These are phyloP conservation scores for Drosophila ochracea DNA, from an alignment of 2,888 invertebrate genomes.

Conservation along the genomic window DNA sequence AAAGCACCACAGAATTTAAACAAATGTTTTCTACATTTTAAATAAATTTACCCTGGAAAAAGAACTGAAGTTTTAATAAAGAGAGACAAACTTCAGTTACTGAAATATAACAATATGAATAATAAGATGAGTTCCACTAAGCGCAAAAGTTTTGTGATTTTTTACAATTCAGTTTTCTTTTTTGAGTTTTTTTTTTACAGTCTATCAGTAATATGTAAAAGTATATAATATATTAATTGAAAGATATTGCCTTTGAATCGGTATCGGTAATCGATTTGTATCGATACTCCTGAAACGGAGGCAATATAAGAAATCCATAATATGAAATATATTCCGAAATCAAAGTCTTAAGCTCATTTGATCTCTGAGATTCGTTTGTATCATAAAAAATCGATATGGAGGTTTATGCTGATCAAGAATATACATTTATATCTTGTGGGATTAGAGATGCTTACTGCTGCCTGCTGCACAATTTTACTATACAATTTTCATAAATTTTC, in stretches of 20 bases:
- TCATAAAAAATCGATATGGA: neutral
- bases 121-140: neutral
- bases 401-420: neutral
- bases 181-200: too few species aligned
- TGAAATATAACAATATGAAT: neutral
- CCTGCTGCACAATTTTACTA: neutral
- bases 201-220: neutral
- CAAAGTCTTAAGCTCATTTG: too few species aligned
- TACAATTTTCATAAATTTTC: neutral
- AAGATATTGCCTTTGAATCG: neutral
- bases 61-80: neutral
- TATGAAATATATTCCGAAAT: neutral
- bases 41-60: accelerated
- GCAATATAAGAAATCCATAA: neutral
- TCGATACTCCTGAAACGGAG: neutral
- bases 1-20: neutral
- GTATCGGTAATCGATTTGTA: neutral
- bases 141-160: neutral
- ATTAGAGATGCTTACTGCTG: neutral
- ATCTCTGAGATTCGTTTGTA: neutral
- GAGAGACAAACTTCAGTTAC: neutral
- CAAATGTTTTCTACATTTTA: accelerated
- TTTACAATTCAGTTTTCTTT: neutral
- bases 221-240: neutral
- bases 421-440: neutral